Evolutionary conservation across 2,888 invertebrate genomes (phyloP), one percentile per base, ranked within the genome.

Genomic region (Sinentomon sp.): DNA sequence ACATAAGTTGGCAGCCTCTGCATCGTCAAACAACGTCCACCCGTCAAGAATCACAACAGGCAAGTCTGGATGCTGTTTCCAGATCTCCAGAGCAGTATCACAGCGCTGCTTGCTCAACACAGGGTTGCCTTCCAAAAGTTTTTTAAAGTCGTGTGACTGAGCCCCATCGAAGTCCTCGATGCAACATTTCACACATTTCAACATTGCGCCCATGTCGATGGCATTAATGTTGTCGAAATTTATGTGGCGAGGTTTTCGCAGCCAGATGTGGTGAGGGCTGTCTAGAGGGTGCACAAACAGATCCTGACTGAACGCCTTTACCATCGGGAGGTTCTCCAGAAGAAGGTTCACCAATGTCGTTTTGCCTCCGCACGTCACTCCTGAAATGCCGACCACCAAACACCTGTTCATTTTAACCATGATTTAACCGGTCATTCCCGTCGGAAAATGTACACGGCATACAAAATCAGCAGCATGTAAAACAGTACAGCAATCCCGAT

Each of bases 331-430:
- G n/a, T n/a, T n/a, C n/a, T n/a, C n/a, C n/a, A n/a, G n/a, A n/a
- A n/a, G n/a, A n/a, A n/a, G n/a, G 32, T 57, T 59, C 0, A 74
- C 63, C 22, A 77, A 48, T 0, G 73, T 68, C 1, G 76, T 73
- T 54, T 82, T 82, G 1, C 82, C 82, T 14, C 76, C 72, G 46
- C 75, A 75, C 0, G 80, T 80, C 2, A 72, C 71, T 2, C 82
- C 76, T 23, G 72, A 67, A 40, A 80, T 62, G 6, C 75, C 77
- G 36, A 72, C 53, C 32, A 70, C 53, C 23, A 64, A n/a, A n/a
- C n/a, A n/a, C n/a, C n/a, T n/a, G n/a, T n/a, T n/a, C n/a, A n/a
- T n/a, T n/a, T n/a, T n/a, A n/a, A n/a, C n/a, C n/a, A n/a, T n/a
- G n/a, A n/a, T n/a, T n/a, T n/a, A n/a, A n/a, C n/a, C n/a, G n/a